Conservation (phyloP, 2,888 invertebrate species). For the Minunthozetes semirufus region DNA sequence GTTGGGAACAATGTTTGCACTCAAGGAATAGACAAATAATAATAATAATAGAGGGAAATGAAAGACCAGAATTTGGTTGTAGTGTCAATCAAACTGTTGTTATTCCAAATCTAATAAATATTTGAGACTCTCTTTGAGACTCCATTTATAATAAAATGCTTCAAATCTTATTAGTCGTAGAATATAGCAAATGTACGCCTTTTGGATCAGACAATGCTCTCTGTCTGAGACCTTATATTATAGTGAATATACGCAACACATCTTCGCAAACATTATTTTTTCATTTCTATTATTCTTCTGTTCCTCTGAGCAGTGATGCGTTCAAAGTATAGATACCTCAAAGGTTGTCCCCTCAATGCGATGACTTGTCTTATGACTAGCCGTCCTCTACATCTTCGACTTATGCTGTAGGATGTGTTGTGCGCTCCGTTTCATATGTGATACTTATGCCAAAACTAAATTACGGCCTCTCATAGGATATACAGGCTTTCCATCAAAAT, state of each 20-base stretch:
- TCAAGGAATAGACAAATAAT: background rate
- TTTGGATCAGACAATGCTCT: background rate
- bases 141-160: background rate
- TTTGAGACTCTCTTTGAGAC: background rate
- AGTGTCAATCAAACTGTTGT: background rate
- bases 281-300: background rate
- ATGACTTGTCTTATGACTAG: background rate
- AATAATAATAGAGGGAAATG: background rate
- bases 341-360: background rate
- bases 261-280: background rate
- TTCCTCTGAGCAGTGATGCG: background rate
- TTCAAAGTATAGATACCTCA: background rate
- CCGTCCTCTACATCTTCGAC: background rate
- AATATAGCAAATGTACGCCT: background rate
- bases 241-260: background rate
- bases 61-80: background rate
- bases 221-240: no score
- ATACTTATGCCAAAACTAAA: background rate
- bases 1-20: background rate
- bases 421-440: background rate
- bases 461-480: background rate
- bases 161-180: background rate
- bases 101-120: background rate
- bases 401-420: no score
- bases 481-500: background rate